Percentiles rank a stretch among this genome's conserved stretches.
Evolutionary conservation across 2,113 vertebrate genomes (phyloP).

Genomic region (Puffinus mauretanicus): DNA sequence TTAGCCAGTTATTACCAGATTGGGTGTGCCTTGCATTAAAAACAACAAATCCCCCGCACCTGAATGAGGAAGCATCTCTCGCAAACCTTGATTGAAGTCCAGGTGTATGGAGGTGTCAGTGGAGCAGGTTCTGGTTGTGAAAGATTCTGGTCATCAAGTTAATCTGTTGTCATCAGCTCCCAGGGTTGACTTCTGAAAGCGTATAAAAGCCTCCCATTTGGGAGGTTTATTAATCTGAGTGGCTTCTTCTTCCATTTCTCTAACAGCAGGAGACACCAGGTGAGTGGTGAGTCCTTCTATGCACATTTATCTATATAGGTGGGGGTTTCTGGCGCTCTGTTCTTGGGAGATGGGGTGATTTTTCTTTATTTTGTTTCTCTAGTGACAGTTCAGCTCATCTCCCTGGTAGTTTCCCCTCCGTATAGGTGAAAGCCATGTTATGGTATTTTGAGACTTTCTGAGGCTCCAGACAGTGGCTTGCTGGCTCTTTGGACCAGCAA

Average conservation of each 20-base stretch:
- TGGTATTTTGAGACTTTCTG: neutral
- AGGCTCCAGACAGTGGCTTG: neutral
- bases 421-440: rapidly evolving
- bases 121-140: slow-evolving; percentile 52
- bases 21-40: slow-evolving; percentile 11
- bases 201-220: neutral
- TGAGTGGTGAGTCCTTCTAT: slow-evolving; percentile 14
- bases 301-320: rapidly evolving
- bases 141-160: slow-evolving; percentile 52
- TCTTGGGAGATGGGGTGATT: neutral
- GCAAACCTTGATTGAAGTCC: slow-evolving; percentile 23
- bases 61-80: neutral
- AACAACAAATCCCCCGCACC: neutral
- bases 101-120: slow-evolving; percentile 27
- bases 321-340: rapidly evolving
- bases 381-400: rapidly evolving
- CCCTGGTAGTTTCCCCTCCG: rapidly evolving
- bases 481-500: neutral
- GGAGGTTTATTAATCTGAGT: neutral
- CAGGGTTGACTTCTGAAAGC: neutral
- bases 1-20: neutral
- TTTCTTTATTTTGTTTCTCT: neutral
- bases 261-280: neutral
- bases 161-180: slow-evolving; percentile 17
- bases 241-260: neutral